Evolutionary conservation across 2,888 invertebrate genomes (phyloP).

Genomic region (Maniola hyperantus): DNA sequence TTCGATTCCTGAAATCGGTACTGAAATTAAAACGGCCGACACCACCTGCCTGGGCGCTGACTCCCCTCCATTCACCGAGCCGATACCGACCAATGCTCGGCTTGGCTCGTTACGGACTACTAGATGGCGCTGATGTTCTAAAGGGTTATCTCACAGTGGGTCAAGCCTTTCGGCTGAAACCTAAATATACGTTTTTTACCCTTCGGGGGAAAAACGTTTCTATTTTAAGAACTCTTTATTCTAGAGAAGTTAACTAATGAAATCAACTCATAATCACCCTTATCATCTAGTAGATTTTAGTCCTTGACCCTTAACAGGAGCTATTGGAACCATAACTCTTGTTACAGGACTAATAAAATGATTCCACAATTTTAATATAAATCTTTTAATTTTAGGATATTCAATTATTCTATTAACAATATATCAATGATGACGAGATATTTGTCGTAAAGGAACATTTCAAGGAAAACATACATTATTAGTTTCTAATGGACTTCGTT

Average conservation of each 20-base stretch:
- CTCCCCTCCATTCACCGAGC: no score
- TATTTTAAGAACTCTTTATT: conserved; percentile 85
- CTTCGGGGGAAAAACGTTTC: no score
- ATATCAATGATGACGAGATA: conserved; percentile 88
- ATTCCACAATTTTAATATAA: conserved; percentile 82
- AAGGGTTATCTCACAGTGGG: no score
- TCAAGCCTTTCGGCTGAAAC: no score
- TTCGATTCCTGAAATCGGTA: no score
- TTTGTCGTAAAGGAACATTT: conserved; percentile 85
- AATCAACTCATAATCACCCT: conserved; percentile 81
- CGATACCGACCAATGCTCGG: no score
- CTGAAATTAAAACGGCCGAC: no score
- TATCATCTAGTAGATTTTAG: conserved; percentile 86
- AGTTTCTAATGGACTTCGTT: conserved; percentile 83
- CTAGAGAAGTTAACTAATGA: conserved; percentile 86
- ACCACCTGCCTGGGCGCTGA: no score
- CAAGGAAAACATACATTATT: conserved; percentile 85
- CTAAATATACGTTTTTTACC: no score
- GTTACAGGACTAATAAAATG: conserved; percentile 84
- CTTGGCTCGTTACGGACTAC: no score
- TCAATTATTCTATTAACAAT: conserved; percentile 75
- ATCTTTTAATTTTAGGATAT: conserved; percentile 78
- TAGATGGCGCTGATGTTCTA: no score
- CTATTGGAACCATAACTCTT: conserved; percentile 81
- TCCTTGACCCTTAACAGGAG: conserved; percentile 84